Conservation (phyloP, 2,888 invertebrate species). For the Epinotia ramella region DNA sequence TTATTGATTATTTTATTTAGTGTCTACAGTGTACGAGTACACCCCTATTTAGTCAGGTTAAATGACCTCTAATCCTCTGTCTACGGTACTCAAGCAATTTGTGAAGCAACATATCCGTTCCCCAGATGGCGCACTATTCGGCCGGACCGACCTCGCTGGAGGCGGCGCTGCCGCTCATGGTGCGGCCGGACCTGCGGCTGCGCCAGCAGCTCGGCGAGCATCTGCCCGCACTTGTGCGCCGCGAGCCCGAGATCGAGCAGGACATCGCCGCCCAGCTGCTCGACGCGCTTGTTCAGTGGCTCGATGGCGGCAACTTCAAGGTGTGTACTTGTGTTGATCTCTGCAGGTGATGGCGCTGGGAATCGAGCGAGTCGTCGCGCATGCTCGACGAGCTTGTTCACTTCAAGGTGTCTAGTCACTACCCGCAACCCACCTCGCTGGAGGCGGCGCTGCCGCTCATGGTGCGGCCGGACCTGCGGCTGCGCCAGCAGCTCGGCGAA, state of each 20-base stretch:
- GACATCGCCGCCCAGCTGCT: constrained; percentile 94
- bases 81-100: too few species aligned
- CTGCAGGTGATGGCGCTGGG: constrained; percentile 74
- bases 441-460: constrained; percentile 93
- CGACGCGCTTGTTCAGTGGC: constrained; percentile 94
- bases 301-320: constrained; percentile 97
- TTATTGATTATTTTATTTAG: too few species aligned
- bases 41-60: too few species aligned
- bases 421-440: too few species aligned
- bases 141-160: constrained; percentile 90
- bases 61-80: too few species aligned
- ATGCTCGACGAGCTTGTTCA: constrained; percentile 91
- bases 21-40: too few species aligned
- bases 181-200: constrained; percentile 93
- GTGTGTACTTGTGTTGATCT: constrained; percentile 75
- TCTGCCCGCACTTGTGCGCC: constrained; percentile 90
- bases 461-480: constrained; percentile 93
- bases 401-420: too few species aligned
- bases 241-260: constrained; percentile 91
- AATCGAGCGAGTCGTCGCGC: constrained; percentile 93
- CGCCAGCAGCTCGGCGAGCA: constrained; percentile 93
- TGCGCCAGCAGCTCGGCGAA: constrained; percentile 92
- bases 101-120: not conserved
- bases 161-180: constrained; percentile 92
- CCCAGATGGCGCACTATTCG: constrained; percentile 88